These are phyloP conservation scores for Typhlichthys subterraneus DNA, from an alignment of 2,797 vertebrate species.

Conservation along the genomic window DNA sequence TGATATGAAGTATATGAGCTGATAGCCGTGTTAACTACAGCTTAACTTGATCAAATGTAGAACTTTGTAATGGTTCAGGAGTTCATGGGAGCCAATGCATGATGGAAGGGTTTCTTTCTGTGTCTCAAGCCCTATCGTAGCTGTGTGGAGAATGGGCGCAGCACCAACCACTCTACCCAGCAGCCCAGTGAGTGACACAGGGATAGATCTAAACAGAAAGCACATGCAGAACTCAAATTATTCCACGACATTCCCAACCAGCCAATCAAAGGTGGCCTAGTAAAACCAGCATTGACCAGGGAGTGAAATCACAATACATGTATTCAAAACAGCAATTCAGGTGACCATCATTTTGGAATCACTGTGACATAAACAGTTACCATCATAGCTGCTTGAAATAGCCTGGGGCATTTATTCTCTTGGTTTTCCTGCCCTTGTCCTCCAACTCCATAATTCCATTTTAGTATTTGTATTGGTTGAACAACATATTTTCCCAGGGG, in stretches of 20 bases:
- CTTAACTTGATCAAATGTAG: not conserved
- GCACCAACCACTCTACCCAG: slow-evolving; percentile 9
- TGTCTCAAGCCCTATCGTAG: slow-evolving; percentile 5
- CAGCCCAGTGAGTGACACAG: slow-evolving; percentile 36
- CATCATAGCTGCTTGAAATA: slow-evolving; percentile 35
- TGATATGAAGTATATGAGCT: not conserved
- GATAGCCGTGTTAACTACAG: not conserved
- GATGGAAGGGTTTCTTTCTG: not conserved
- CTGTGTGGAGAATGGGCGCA: slow-evolving; percentile 13
- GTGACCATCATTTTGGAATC: slow-evolving; percentile 30
- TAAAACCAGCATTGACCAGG: slow-evolving; percentile 35
- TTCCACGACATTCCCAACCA: slow-evolving; percentile 35
- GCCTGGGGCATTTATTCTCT: slow-evolving; percentile 31
- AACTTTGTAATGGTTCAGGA: not conserved
- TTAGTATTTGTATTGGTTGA: slow-evolving; percentile 46
- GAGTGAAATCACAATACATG: slow-evolving; percentile 42
- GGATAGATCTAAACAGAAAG: slow-evolving; percentile 42
- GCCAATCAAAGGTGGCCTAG: slow-evolving; percentile 30
- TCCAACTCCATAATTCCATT: slow-evolving; percentile 40
- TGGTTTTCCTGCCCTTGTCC: slow-evolving; percentile 28
- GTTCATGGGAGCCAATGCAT: not conserved
- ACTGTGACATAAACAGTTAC: slow-evolving; percentile 44
- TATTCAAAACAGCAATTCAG: slow-evolving; percentile 18
- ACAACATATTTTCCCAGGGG: slow-evolving; percentile 32
- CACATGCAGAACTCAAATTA: slow-evolving; percentile 45